Base-by-base conservation (phyloP, 2,797 vertebrate species). In the Ispidina lecontei region DNA sequence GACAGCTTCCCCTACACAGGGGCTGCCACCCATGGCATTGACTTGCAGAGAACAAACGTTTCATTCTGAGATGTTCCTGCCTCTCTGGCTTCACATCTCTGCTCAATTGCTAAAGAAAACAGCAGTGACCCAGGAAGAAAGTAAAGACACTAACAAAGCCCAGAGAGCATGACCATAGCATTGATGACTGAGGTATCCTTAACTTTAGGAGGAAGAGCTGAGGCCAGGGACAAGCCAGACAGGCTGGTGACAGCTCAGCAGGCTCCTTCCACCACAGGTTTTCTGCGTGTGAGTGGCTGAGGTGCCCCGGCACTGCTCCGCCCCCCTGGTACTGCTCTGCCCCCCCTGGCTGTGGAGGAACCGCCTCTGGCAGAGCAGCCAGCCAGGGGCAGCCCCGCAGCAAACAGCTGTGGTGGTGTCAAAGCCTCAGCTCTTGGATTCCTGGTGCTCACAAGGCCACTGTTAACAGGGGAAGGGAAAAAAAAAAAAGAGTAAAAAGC, bases 201-300 rank as follows among this genome's bases (percentile, higher is more conserved):
- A 59, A 65, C 47, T 58, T 59, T 29, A 55, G 56, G 51, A 87
- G 21, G 63, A 62, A 31, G 0, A 84, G 46, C n/a, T 25, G 33
- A 83, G 54, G 39, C 23, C 51, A 52, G 47, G 14, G 23, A 39
- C 26, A 43, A 71, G 33, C 23, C 69, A 51, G 49, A 10, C 31
- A 29, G 14, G 28, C 16, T 0, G 4, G 10, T 12, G 43, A 7
- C 39, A 46, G 59, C 71, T 84, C 68, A 47, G 55, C 29, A 63
- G 64, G 25, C 14, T 33, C 1, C 22, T 71, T 56, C 64, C 37
- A 67, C 14, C 33, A 5, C 7, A 6, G 17, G 23, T 68, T 79
- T 85, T 23, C 33, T 0, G 4, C 0, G 0, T n/a, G 31, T 0
- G 5, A 55, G 52, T 4, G 2, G 26, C 43, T 65, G 68, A 46